phyloP scores from a whole-genome alignment of 2,888 invertebrate species.

The Lamproptera curius region DNA sequence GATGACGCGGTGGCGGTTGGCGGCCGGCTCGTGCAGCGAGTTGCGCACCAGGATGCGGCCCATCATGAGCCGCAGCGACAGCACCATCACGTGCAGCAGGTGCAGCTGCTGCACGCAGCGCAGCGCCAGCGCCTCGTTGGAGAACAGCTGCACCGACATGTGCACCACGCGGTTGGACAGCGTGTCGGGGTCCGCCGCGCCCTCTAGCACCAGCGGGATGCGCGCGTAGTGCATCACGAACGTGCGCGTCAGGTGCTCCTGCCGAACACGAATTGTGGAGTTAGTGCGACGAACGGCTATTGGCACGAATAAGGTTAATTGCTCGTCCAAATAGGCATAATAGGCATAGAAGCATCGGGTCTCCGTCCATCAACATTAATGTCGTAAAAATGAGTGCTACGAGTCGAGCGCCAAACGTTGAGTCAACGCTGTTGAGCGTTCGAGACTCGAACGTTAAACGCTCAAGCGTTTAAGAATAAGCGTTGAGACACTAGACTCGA shows the following conservation, averaged over 20 bases:
- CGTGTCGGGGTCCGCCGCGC: constrained; percentile 91
- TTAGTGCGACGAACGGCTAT: no score
- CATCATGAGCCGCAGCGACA: constrained; percentile 95
- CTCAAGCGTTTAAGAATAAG: no score
- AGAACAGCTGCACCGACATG: constrained; percentile 97
- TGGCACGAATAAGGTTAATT: no score
- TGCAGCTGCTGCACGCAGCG: constrained; percentile 94
- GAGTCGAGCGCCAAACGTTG: no score
- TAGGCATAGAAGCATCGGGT: no score
- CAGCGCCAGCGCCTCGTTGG: constrained; percentile 93
- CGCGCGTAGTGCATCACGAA: constrained; percentile 98
- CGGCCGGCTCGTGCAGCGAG: constrained; percentile 87
- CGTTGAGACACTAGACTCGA: no score
- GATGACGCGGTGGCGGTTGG: constrained; percentile 93
- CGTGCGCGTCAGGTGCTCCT: constrained; percentile 94
- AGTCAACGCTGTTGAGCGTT: no score
- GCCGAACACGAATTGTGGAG: no score
- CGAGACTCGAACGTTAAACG: no score
- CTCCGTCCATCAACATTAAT: no score
- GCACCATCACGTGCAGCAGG: constrained; percentile 92
- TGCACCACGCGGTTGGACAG: constrained; percentile 97
- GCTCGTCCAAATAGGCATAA: no score
- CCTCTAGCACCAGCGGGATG: constrained; percentile 93
- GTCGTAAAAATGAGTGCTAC: no score
- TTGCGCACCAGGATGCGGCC: constrained; percentile 92